A percentile compares a stretch with the other conserved stretches of the same genome.
Conservation (phyloP, 2,797 vertebrate species). For the Chaetophractus vellerosus region DNA sequence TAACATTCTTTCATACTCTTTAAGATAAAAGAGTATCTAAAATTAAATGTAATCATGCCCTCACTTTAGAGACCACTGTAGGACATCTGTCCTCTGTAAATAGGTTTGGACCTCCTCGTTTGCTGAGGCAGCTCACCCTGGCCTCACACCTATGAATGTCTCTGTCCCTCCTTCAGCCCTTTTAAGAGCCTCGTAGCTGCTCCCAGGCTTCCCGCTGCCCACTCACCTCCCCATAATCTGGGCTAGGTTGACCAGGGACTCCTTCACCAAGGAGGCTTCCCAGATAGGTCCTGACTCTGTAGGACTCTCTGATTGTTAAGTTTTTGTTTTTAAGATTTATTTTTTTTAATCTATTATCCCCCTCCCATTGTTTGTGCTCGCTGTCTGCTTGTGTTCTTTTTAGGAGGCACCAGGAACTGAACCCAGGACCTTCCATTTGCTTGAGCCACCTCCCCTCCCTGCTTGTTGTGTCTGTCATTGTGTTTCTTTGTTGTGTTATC, state of each 20-base stretch:
- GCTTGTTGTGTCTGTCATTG: too few species aligned
- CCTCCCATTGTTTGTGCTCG: too few species aligned
- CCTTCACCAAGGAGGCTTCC: background rate
- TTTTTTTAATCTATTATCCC: too few species aligned
- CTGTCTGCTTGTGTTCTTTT: too few species aligned
- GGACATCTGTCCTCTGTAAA: background rate
- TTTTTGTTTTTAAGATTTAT: too few species aligned
- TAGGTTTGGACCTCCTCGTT: background rate
- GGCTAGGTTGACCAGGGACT: too few species aligned
- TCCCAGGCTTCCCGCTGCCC: background rate
- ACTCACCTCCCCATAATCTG: background rate
- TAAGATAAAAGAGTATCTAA: background rate
- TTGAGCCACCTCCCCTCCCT: too few species aligned
- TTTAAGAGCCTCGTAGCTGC: background rate
- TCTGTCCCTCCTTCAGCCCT: background rate
- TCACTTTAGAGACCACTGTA: background rate
- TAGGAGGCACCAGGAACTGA: too few species aligned
- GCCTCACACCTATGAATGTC: background rate
- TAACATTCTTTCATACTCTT: constrained; percentile 12
- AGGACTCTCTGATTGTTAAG: too few species aligned
- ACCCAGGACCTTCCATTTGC: too few species aligned
- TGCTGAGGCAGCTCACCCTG: background rate
- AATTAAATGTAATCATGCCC: background rate
- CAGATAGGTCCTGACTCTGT: background rate
- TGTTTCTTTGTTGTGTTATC: too few species aligned